Percentiles rank a stretch among this genome's conserved stretches.
Conservation (phyloP, 2,888 invertebrate genomes). For the Drosophila nr. fundita region DNA sequence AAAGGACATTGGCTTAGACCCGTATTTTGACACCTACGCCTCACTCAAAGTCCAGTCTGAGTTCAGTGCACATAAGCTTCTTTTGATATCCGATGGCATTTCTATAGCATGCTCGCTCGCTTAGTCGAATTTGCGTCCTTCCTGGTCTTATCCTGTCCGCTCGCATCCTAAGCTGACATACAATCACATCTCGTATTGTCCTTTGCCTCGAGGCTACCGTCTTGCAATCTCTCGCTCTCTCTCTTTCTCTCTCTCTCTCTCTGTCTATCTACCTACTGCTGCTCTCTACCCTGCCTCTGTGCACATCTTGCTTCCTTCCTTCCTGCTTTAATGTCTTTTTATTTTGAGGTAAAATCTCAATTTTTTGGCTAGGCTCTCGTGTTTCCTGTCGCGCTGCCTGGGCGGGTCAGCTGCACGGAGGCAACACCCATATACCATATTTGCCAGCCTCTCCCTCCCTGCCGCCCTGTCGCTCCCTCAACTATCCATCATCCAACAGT, state of each 20-base stretch:
- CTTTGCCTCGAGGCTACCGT: conserved; percentile 41
- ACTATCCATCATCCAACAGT: conserved; percentile 8
- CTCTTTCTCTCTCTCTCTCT: conserved; percentile 18
- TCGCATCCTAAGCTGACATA: conserved; percentile 76
- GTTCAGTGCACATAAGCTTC: conserved; percentile 60
- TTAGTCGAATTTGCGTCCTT: conserved; percentile 35
- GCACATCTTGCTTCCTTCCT: conserved; percentile 29
- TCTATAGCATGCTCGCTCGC: conserved; percentile 52
- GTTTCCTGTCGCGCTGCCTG: conserved; percentile 39
- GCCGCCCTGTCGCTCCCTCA: not conserved
- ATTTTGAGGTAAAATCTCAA: conserved; percentile 66
- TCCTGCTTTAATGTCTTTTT: conserved; percentile 34
- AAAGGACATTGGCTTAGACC: conserved; percentile 82
- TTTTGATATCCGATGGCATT: conserved; percentile 70
- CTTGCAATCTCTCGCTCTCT: conserved; percentile 3
- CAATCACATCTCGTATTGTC: conserved; percentile 77
- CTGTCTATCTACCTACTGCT: conserved; percentile 1
- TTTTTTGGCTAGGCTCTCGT: conserved; percentile 20
- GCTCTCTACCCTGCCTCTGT: not conserved
- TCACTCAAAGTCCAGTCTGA: conserved; percentile 14
- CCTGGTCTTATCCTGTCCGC: conserved; percentile 64
- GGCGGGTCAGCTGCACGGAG: conserved; percentile 62
- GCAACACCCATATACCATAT: conserved; percentile 38
- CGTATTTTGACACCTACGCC: conserved; percentile 83
- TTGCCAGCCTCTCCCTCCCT: conserved; percentile 11